Conservation (phyloP, 1,140 invertebrate species). For the Trichoplusia ni region DNA sequence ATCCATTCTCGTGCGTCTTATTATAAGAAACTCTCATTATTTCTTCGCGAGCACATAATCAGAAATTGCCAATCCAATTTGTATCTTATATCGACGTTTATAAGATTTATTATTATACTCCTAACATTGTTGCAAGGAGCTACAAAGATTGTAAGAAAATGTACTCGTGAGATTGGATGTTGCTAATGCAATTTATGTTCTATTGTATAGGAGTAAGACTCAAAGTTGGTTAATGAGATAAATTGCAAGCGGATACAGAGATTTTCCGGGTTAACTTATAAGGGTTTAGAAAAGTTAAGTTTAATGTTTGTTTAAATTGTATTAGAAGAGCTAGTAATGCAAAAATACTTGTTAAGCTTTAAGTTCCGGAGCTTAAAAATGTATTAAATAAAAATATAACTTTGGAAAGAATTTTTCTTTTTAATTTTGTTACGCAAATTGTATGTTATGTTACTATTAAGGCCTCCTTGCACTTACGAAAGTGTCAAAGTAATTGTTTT, state of each 20-base stretch:
- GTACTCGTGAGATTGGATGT: neutral
- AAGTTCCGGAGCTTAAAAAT: too few relatives aligned
- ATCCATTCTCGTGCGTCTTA: too few relatives aligned
- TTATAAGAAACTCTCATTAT: constrained; percentile 21
- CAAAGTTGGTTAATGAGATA: neutral
- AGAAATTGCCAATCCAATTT: constrained; percentile 28
- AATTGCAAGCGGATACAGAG: neutral
- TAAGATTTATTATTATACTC: constrained; percentile 24
- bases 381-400: too few relatives aligned
- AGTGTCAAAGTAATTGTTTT: too few relatives aligned
- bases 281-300: neutral
- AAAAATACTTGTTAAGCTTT: constrained; percentile 2
- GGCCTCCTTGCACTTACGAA: too few relatives aligned
- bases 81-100: constrained; percentile 17
- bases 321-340: neutral
- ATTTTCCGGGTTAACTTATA: neutral
- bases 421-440: too few relatives aligned
- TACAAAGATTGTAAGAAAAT: neutral
- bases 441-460: too few relatives aligned
- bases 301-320: constrained; percentile 11
- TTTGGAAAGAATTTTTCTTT: too few relatives aligned
- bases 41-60: constrained; percentile 2
- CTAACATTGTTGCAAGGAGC: neutral
- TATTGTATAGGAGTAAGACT: neutral
- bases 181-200: neutral